Evolutionary conservation across 2,113 vertebrate species (phyloP).

Genomic region (Lota lota): DNA sequence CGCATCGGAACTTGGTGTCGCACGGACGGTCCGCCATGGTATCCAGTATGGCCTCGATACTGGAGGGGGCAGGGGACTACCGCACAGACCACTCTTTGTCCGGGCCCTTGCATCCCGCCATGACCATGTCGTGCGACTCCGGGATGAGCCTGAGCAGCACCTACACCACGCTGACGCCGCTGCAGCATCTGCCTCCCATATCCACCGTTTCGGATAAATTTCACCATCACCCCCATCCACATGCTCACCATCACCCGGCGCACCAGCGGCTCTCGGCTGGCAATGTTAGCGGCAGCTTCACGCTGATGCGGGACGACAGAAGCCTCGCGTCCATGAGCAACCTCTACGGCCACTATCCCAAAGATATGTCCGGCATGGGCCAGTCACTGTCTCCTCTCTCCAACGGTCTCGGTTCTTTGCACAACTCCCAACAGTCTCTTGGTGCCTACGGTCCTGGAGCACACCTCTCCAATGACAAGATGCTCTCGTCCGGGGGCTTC

Average conservation of each 20-base stretch:
- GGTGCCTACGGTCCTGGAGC: constrained; percentile 84
- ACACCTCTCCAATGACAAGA: constrained; percentile 90
- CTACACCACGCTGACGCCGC: constrained; percentile 92
- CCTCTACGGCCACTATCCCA: constrained; percentile 93
- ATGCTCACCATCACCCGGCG: constrained; percentile 85
- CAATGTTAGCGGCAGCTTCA: constrained; percentile 94
- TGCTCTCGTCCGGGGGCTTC: constrained; percentile 89
- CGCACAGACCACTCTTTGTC: constrained; percentile 86
- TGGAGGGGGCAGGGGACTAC: constrained; percentile 89
- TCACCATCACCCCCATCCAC: constrained; percentile 85
- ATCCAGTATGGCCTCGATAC: constrained; percentile 87
- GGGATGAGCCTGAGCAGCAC: constrained; percentile 92
- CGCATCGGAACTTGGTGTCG: constrained; percentile 89
- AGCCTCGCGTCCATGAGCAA: constrained; percentile 92
- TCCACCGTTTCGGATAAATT: constrained; percentile 96
- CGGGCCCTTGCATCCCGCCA: constrained; percentile 88
- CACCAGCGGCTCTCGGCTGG: constrained; percentile 86
- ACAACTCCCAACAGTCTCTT: constrained; percentile 88
- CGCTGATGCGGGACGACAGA: constrained; percentile 92
- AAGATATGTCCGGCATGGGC: constrained; percentile 92
- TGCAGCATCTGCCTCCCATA: constrained; percentile 95
- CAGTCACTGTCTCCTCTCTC: constrained; percentile 90
- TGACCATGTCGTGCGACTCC: constrained; percentile 96
- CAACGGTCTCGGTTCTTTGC: constrained; percentile 88
- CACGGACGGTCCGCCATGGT: constrained; percentile 87